Conservation (phyloP, 92 coral and sea anemone genomes). For the Plumapathes pennacea region DNA sequence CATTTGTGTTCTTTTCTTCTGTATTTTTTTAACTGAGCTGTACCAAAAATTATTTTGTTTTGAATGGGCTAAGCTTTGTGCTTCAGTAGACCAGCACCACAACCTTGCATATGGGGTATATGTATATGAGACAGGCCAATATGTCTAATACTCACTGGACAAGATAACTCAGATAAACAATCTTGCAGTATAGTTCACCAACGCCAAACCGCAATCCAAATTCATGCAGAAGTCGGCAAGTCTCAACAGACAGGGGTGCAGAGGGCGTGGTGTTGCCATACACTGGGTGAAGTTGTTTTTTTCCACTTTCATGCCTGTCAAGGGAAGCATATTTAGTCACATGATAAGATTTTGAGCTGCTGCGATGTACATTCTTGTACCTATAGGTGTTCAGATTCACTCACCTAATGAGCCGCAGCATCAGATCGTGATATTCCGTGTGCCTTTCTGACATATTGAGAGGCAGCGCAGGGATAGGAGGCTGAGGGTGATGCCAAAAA, state of each 20-base stretch:
- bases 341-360: neutral
- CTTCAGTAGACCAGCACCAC: too few species aligned
- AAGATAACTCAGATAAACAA: constrained; percentile 64
- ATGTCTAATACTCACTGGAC: constrained; percentile 59
- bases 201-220: constrained; percentile 86
- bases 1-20: neutral
- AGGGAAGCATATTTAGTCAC: neutral
- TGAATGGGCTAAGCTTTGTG: too few species aligned
- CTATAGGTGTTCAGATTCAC: neutral
- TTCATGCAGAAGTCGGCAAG: constrained; percentile 81
- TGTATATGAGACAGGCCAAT: neutral
- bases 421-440: constrained; percentile 52
- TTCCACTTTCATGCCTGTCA: constrained; percentile 49
- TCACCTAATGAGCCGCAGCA: constrained; percentile 73
- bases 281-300: constrained; percentile 42
- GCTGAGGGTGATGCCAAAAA: constrained; percentile 69
- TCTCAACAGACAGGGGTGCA: constrained; percentile 62
- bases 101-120: too few species aligned
- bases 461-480: constrained; percentile 62
- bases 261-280: constrained; percentile 67
- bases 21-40: too few species aligned
- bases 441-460: constrained; percentile 62
- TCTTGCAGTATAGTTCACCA: constrained; percentile 70
- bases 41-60: too few species aligned
- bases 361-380: neutral